Evolutionary conservation across 2,797 vertebrate genomes (phyloP).

Genomic region (Diplodus sargus): DNA sequence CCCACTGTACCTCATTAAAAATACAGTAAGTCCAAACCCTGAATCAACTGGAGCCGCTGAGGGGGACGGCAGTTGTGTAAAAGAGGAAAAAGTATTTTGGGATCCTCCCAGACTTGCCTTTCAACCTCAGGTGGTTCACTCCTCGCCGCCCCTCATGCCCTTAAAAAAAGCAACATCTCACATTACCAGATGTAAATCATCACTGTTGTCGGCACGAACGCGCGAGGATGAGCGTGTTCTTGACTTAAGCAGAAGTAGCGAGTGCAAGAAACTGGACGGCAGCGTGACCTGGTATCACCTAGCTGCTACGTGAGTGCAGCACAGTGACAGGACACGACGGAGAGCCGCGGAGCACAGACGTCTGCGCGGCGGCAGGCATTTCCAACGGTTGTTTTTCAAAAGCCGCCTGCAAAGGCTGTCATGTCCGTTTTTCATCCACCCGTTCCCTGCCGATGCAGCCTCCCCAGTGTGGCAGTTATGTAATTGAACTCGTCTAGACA

Average conservation of each 20-base stretch:
- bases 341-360: constrained; percentile 16
- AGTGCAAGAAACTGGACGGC: constrained; percentile 15
- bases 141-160: constrained; percentile 30
- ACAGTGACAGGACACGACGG: constrained; percentile 27
- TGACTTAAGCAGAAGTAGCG: constrained; percentile 18
- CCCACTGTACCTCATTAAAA: constrained; percentile 8
- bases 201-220: constrained; percentile 9
- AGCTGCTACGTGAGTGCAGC: constrained; percentile 23
- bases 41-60: constrained; percentile 23
- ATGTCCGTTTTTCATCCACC: constrained; percentile 39
- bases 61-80: constrained; percentile 30
- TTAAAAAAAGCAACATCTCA: constrained; percentile 65
- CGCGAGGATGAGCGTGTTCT: constrained; percentile 1
- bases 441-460: constrained; percentile 26
- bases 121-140: constrained; percentile 46
- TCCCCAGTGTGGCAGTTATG: constrained; percentile 38
- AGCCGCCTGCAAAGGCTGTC: constrained; percentile 41
- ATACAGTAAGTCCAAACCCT: constrained; percentile 4
- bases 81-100: constrained; percentile 62
- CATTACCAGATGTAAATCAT: constrained; percentile 38
- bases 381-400: constrained; percentile 5
- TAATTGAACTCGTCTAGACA: constrained; percentile 40
- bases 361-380: constrained; percentile 13
- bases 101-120: constrained; percentile 43
- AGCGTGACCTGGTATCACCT: constrained; percentile 30